Evolutionary conservation across 1,140 invertebrate genomes (phyloP).

Genomic region (Schlechtendalia chinensis): DNA sequence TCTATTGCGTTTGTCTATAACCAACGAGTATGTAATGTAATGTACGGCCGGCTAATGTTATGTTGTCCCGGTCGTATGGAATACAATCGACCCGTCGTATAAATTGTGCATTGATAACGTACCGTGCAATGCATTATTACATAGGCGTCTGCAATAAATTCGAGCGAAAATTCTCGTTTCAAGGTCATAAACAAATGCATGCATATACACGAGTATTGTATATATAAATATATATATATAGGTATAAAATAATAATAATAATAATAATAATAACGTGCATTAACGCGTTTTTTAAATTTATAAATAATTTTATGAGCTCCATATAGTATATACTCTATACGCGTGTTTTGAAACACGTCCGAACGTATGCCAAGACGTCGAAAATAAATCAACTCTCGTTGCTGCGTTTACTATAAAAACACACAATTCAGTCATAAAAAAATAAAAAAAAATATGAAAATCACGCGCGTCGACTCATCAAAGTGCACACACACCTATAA

Average conservation of each 20-base stretch:
- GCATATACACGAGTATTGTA: too few relatives aligned
- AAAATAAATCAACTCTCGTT: conserved; percentile 46
- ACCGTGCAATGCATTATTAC: not conserved
- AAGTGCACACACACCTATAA: too few relatives aligned
- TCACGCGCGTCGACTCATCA: not conserved
- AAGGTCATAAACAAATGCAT: not conserved
- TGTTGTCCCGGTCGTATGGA: conserved; percentile 1
- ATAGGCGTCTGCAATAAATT: too few relatives aligned
- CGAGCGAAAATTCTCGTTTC: conserved; percentile 20
- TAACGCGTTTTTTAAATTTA: conserved; percentile 34
- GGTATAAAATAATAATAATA: not conserved
- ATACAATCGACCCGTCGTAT: not conserved
- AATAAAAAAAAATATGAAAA: conserved; percentile 15
- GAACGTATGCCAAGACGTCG: conserved; percentile 42
- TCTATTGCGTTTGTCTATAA: not conserved
- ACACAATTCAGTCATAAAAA: conserved; percentile 41
- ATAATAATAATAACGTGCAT: conserved; percentile 4
- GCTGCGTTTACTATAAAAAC: conserved; percentile 26
- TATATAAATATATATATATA: too few relatives aligned
- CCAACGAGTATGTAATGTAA: not conserved
- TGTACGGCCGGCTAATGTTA: not conserved
- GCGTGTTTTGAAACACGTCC: conserved; percentile 25
- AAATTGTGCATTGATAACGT: not conserved
- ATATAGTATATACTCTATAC: not conserved
- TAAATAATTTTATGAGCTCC: conserved; percentile 47